phyloP scores from a whole-genome alignment of 2,113 vertebrate species.

The Lepus timidus region DNA sequence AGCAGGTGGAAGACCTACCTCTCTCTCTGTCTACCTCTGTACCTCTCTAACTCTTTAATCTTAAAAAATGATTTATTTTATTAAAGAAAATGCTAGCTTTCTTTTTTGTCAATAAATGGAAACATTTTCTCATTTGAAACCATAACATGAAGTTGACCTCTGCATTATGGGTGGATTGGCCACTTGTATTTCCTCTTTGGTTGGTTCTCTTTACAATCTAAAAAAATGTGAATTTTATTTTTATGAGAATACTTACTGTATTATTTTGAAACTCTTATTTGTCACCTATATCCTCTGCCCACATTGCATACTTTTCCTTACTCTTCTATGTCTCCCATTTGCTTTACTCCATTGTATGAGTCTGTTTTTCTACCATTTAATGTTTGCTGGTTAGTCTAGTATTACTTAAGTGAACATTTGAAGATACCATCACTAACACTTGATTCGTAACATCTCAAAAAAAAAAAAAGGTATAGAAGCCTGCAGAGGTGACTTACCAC shows the following conservation, averaged over 20 bases:
- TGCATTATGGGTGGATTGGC: not conserved
- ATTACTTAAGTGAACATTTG: constrained; percentile 6
- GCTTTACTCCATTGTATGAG: not conserved
- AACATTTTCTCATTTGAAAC: not conserved
- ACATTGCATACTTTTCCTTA: not conserved
- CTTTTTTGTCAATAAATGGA: not conserved
- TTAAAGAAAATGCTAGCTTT: not conserved
- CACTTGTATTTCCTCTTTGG: constrained; percentile 26
- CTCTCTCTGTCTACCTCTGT: too few relatives aligned
- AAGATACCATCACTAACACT: not conserved
- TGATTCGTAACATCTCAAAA: not conserved
- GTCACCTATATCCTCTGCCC: not conserved
- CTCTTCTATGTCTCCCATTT: not conserved
- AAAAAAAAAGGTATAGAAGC: not conserved
- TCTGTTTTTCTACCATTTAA: not conserved
- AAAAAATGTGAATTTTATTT: not conserved
- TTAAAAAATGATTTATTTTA: too few relatives aligned
- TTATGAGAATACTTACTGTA: not conserved
- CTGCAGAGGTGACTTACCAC: not conserved
- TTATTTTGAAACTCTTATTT: not conserved
- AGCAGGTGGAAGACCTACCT: too few relatives aligned
- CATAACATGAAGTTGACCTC: constrained; percentile 12
- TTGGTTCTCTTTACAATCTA: not conserved
- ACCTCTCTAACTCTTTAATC: too few relatives aligned
- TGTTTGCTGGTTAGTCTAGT: not conserved